Conservation (phyloP, 2,113 vertebrate genomes). For the Pyxicephalus adspersus region DNA sequence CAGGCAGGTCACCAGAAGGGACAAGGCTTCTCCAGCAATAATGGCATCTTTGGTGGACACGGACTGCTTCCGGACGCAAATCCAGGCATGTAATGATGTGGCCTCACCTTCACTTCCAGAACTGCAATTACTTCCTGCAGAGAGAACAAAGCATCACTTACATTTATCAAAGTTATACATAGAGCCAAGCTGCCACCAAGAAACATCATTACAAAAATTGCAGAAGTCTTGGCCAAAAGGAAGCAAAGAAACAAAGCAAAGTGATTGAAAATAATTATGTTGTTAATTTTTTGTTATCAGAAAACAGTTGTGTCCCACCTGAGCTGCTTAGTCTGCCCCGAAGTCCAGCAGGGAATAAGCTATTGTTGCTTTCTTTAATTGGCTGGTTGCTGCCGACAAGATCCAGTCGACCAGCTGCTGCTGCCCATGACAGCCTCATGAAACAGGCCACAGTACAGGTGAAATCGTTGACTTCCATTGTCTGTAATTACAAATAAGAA, state of each 20-base stretch:
- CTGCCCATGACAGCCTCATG: slow-evolving; percentile 97
- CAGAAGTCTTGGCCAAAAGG: too few species aligned
- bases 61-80: slow-evolving; percentile 91
- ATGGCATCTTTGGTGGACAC: slow-evolving; percentile 95
- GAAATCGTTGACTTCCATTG: slow-evolving; percentile 96
- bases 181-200: too few species aligned
- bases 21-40: slow-evolving; percentile 94
- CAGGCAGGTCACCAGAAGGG: slow-evolving; percentile 93
- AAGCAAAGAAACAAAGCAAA: too few species aligned
- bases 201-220: too few species aligned
- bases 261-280: too few species aligned
- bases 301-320: slow-evolving; percentile 70
- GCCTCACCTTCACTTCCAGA: slow-evolving; percentile 94
- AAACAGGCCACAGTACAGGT: slow-evolving; percentile 96
- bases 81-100: slow-evolving; percentile 88
- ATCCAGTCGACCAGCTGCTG: slow-evolving; percentile 92
- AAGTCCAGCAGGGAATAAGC: slow-evolving; percentile 86
- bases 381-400: slow-evolving; percentile 95
- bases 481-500: slow-evolving; percentile 72
- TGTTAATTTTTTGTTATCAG: too few species aligned
- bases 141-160: background rate
- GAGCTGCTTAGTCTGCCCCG: slow-evolving; percentile 96
- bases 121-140: slow-evolving; percentile 94
- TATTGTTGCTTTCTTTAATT: slow-evolving; percentile 89
- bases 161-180: too few species aligned